Percentiles rank a stretch among this genome's conserved stretches.
Conservation (phyloP, 2,888 invertebrate species). For the Mythimna lalbum region DNA sequence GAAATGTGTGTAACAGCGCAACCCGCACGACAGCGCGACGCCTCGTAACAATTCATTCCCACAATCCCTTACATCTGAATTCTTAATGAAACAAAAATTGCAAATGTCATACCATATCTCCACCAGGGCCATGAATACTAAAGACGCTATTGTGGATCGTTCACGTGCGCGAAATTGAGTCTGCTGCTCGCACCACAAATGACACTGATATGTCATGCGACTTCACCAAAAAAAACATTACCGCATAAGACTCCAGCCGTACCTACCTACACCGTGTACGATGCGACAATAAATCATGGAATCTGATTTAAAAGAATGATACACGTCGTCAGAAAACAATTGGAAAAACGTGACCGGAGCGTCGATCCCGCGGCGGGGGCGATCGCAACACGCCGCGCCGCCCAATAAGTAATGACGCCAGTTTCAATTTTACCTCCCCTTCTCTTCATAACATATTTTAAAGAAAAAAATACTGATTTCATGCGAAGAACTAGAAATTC, state of each 20-base stretch:
- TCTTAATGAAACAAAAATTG: slow-evolving; percentile 90
- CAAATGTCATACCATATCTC: slow-evolving; percentile 87
- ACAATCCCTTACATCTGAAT: slow-evolving; percentile 88
- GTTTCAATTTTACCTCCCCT: slow-evolving; percentile 87
- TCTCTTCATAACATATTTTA: slow-evolving; percentile 77
- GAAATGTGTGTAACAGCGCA: slow-evolving; percentile 41
- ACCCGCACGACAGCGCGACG: slow-evolving; percentile 51
- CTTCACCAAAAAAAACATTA: slow-evolving; percentile 69
- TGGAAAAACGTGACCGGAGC: slow-evolving; percentile 87
- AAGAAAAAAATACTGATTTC: slow-evolving; percentile 56
- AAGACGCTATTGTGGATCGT: slow-evolving; percentile 88
- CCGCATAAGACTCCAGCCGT: slow-evolving; percentile 38
- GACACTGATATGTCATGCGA: slow-evolving; percentile 82
- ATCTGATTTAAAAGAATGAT: slow-evolving; percentile 89
- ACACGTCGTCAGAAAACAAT: slow-evolving; percentile 90
- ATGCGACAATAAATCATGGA: slow-evolving; percentile 82
- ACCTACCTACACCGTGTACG: slow-evolving; percentile 62
- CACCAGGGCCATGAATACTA: slow-evolving; percentile 88
- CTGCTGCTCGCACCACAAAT: slow-evolving; percentile 81
- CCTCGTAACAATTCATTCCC: slow-evolving; percentile 80
- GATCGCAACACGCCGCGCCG: slow-evolving; percentile 84
- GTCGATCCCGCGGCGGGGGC: slow-evolving; percentile 79
- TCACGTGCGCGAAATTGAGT: slow-evolving; percentile 84
- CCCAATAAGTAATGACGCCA: slow-evolving; percentile 87
- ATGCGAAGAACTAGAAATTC: slow-evolving; percentile 39